Evolutionary conservation across 2,113 vertebrate species (phyloP).

Genomic region (Prionailurus viverrinus): DNA sequence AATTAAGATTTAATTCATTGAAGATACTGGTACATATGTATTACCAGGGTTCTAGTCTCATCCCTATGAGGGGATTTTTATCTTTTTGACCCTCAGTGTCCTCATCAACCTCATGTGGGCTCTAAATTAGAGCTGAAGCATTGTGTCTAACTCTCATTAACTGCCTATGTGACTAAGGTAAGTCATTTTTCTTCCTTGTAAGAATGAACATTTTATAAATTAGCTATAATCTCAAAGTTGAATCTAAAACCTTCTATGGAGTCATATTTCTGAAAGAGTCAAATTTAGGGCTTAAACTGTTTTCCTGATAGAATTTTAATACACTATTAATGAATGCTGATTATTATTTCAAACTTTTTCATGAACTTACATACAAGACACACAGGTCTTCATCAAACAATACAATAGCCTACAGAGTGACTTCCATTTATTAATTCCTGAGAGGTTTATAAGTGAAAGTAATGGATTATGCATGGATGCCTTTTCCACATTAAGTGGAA

Average conservation of each 20-base stretch:
- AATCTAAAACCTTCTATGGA: not conserved
- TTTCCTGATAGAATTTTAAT: not conserved
- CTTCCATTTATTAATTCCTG: not conserved
- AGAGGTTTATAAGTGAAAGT: not conserved
- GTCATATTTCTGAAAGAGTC: not conserved
- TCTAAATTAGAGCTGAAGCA: not conserved
- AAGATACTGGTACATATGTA: not conserved
- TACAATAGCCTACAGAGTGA: not conserved
- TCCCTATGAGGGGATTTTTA: no score
- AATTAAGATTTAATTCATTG: not conserved
- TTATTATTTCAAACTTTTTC: not conserved
- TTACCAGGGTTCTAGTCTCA: not conserved
- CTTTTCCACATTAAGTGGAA: not conserved
- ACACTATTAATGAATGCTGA: not conserved
- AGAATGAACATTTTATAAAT: not conserved
- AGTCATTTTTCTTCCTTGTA: not conserved
- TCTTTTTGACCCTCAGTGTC: not conserved
- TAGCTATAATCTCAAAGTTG: not conserved
- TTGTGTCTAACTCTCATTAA: not conserved
- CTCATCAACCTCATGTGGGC: rapidly evolving
- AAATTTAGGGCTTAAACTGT: not conserved
- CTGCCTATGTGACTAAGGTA: not conserved
- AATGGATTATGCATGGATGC: not conserved
- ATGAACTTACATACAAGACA: not conserved
- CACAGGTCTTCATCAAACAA: not conserved